Evolutionary conservation across 2,113 vertebrate genomes (phyloP), one percentile per base, ranked within the genome.

Genomic region (Anarrhichthys ocellatus): DNA sequence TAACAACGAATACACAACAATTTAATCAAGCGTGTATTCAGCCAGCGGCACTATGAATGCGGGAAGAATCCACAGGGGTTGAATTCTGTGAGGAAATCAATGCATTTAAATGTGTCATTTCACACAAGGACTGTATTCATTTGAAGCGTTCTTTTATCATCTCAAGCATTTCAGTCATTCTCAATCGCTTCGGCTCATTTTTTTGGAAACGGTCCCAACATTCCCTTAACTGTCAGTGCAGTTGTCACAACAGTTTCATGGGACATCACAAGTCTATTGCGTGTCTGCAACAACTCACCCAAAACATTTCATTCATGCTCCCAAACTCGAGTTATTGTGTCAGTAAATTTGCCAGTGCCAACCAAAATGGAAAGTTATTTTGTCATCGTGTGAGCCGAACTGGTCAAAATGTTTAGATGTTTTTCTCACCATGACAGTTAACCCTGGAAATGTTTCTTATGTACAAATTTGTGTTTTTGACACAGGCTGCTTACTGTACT

Each of bases 11-110:
- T 29, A 13, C 32, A 52, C 20, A 27, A 13, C 9, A 46, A 22
- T 40, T 59, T 13, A 68, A 70, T 56, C 58, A 64, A 56, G 50
- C n/a, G 3, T 34, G 56, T 9, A 44, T 63, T 34, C 64, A 68
- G 17, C 11, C 29, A 27, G 40, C 27, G 14, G 29, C 38, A 20
- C 36, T 27, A 15, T 17, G 38, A 42, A 20, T 27, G 22, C 22
- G 22, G 63, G 10, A 18, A 36, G 48, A 48, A 38, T 29, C 38
- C 15, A 66, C 69, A n/a, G 29, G 27, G 69, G 42, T 61, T 48
- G 15, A 59, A 29, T 9, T 61, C 27, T 36, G 38, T 29, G 10
- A 9, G 44, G 24, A 42, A 80, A 64, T 8, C 14, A 22, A 13
- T 22, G 58, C 36, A 24, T 36, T 64, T 38, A 65, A 59, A 82